Evolutionary conservation across 1,140 invertebrate species (phyloP), one percentile per base, ranked within the genome.

Genomic region (Procambarus virginalis): DNA sequence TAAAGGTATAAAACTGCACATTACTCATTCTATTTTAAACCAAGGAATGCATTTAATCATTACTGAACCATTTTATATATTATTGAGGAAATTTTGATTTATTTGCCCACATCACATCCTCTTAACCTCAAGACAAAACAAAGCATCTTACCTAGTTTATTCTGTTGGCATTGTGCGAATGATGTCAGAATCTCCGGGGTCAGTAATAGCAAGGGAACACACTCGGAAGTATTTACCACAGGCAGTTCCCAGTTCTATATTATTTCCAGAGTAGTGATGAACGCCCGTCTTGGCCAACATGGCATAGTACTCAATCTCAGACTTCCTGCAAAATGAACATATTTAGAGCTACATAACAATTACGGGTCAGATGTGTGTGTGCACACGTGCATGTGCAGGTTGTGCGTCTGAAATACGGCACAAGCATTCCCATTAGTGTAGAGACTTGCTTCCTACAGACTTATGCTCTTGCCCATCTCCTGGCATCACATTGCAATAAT

Each of bases 231-330:
- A 99, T 96, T 99, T 99, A 95, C 99, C 34, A 34, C 34, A 34
- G 34, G 34, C 34, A 34, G 34, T 34, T 34, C 34, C 34, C 34
- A 34, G 34, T 34, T 34, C 34, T 34, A 34, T 34, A 34, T 34
- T 34, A 34, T 34, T 34, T 0, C 34, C 34, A 34, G 34, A 34
- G 95, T 99, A 99, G 94, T 99, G 99, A 94, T 99, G 99, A 22
- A 99, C 99, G 92, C 99, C 99, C 93, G 98, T 99, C 94, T 99
- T 99, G 5, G 99, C 98, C 94, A 99, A 96, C 97, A 99, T 99
- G 84, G 99, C 99, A 94, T 99, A 99, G 94, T 99, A 99, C 94
- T 99, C 99, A 94, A 99, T 99, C 94, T 99, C 98, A 14, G 97
- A 99, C 95, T 99, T 99, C 95, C 98, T 99, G 94, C 82, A 95